These are phyloP conservation scores for Proterorhinus semilunaris DNA, from an alignment of 2,113 vertebrate species.

Conservation along the genomic window DNA sequence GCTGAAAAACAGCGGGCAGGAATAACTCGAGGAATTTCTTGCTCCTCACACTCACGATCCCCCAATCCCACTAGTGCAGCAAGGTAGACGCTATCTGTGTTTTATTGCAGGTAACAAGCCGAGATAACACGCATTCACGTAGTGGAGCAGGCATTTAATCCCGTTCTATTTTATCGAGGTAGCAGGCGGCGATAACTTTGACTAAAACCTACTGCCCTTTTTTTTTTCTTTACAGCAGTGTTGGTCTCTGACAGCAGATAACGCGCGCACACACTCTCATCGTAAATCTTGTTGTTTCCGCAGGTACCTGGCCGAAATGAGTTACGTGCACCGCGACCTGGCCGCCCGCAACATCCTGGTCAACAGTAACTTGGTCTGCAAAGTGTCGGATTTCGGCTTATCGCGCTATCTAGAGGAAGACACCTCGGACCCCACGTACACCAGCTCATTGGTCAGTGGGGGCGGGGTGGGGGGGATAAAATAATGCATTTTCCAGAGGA, in stretches of 20 bases:
- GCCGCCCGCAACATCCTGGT: constrained; percentile 96
- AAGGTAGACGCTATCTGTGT: constrained; percentile 30
- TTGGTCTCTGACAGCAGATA: constrained; percentile 41
- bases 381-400: constrained; percentile 95
- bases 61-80: background rate
- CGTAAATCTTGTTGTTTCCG: constrained; percentile 43
- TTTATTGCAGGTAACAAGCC: constrained; percentile 30
- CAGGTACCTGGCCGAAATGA: constrained; percentile 94
- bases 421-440: constrained; percentile 93
- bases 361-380: constrained; percentile 95
- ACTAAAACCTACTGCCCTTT: constrained; percentile 28
- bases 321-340: constrained; percentile 94
- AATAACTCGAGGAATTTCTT: constrained; percentile 9
- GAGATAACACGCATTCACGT: constrained; percentile 30
- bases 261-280: constrained; percentile 25
- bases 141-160: constrained; percentile 45
- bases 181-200: constrained; percentile 24
- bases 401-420: constrained; percentile 96
- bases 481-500: background rate
- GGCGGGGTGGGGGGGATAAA: too few relatives aligned
- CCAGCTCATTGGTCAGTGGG: constrained; percentile 77
- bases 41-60: constrained; percentile 5
- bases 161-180: constrained; percentile 38
- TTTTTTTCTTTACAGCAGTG: constrained; percentile 24
- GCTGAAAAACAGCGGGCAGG: background rate